These are phyloP conservation scores for Columba guinea DNA, from an alignment of 2,797 vertebrate genomes.

Conservation along the genomic window DNA sequence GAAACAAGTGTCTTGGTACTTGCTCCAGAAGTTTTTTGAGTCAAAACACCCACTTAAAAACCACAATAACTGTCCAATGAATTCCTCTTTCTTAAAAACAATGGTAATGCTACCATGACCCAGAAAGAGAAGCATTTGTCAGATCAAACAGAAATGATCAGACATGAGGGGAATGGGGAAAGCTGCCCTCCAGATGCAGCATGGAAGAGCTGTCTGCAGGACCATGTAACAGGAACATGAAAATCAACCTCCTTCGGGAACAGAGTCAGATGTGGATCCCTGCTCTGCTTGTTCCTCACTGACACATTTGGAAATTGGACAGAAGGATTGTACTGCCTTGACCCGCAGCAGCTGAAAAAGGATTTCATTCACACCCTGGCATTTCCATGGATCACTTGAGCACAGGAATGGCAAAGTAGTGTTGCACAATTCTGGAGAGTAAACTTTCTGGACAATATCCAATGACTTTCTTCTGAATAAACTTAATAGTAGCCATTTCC, in stretches of 20 bases:
- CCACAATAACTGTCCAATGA: neutral
- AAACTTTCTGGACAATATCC: neutral
- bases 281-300: neutral
- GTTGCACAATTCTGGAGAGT: neutral
- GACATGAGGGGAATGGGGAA: neutral
- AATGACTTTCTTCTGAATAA: neutral
- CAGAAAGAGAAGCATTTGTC: neutral
- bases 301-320: neutral
- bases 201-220: neutral
- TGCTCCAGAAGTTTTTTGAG: neutral
- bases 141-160: neutral
- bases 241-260: neutral
- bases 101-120: neutral
- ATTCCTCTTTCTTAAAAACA: neutral
- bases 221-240: neutral
- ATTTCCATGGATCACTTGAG: neutral
- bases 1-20: neutral
- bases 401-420: neutral
- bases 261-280: neutral
- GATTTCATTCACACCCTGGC: conserved; percentile 30
- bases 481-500: neutral
- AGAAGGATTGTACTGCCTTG: neutral
- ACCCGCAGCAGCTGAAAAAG: neutral
- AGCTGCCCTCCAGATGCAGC: neutral
- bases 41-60: neutral